Evolutionary conservation across 2,113 vertebrate species (phyloP).

Genomic region (Mesoclemmys tuberculata): DNA sequence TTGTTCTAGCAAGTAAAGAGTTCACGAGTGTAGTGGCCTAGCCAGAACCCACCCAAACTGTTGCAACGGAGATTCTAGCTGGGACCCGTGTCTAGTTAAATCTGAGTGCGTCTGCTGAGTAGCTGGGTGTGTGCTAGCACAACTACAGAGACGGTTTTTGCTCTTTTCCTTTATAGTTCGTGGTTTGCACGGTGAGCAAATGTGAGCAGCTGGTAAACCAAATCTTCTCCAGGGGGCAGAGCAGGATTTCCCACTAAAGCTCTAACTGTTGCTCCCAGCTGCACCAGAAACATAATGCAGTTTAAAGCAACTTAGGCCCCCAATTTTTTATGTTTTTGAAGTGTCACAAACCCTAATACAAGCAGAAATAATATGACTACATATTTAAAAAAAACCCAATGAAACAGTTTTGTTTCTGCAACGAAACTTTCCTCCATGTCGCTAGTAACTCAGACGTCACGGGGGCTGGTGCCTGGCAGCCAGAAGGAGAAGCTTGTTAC

Average conservation of each 20-base stretch:
- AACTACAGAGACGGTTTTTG: too few species aligned
- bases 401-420: neutral
- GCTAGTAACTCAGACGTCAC: neutral
- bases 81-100: neutral
- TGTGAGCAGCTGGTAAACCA: neutral
- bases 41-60: too few species aligned
- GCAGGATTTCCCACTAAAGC: too few species aligned
- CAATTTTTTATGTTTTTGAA: neutral
- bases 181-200: too few species aligned
- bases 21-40: too few species aligned
- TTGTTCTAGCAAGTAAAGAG: too few species aligned
- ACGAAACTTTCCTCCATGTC: neutral
- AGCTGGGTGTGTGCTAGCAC: too few species aligned
- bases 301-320: neutral
- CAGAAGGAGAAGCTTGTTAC: neutral
- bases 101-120: neutral
- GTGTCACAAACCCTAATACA: neutral
- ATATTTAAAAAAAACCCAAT: neutral
- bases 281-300: neutral
- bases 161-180: too few species aligned
- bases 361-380: neutral
- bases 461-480: neutral
- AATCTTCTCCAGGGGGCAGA: neutral
- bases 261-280: neutral
- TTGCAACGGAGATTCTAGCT: too few species aligned